A percentile compares a stretch with the other conserved stretches of the same genome.
Evolutionary conservation across 2,113 vertebrate species (phyloP).

Genomic region (Bubo scandiacus): DNA sequence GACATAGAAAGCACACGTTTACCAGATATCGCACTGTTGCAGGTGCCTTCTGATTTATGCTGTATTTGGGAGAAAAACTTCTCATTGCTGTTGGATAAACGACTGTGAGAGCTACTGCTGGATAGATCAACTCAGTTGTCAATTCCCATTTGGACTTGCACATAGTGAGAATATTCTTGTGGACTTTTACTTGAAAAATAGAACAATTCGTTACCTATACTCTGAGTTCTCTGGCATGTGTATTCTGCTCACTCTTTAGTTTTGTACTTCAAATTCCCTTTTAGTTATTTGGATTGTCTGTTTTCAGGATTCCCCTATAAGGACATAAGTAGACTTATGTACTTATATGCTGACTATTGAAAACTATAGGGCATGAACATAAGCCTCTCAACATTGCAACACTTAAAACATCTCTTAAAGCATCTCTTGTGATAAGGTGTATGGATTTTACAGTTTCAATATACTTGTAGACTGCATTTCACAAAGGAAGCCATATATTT

Average conservation of each 20-base stretch:
- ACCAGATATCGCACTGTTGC: not conserved
- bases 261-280: not conserved
- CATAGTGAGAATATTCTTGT: not conserved
- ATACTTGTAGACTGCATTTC: not conserved
- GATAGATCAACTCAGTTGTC: not conserved
- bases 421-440: not conserved
- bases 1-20: not conserved
- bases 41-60: not conserved
- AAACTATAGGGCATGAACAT: not conserved
- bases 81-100: not conserved
- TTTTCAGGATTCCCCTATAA: not conserved
- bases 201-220: not conserved
- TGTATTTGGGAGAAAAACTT: not conserved
- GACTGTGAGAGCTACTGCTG: not conserved
- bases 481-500: not conserved
- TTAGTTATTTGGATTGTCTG: not conserved
- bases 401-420: not conserved
- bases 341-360: not conserved
- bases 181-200: not conserved
- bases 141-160: not conserved
- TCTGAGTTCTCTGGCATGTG: not conserved
- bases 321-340: not conserved
- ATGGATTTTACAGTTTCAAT: not conserved
- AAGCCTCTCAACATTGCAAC: not conserved
- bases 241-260: not conserved